Percentiles rank a stretch among this genome's conserved stretches.
phyloP scores from a whole-genome alignment of 1,140 invertebrate species.

The Hycleus cichorii region DNA sequence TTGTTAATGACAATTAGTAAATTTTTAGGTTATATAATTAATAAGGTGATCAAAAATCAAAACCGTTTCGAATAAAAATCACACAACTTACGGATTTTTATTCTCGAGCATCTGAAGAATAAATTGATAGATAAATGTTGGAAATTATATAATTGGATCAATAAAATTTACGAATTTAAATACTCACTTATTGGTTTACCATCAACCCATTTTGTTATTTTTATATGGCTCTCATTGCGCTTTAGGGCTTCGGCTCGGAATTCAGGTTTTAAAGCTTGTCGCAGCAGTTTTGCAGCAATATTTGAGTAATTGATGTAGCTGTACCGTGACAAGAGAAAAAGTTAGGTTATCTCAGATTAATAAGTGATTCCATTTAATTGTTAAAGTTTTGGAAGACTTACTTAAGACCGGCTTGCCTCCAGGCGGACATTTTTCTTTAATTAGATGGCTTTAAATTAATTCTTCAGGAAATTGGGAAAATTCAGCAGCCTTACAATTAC shows the following conservation, averaged over 20 bases:
- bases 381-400: conserved; percentile 40
- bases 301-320: conserved; percentile 92
- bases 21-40: too few relatives aligned
- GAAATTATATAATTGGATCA: too few relatives aligned
- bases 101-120: conserved; percentile 4
- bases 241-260: conserved; percentile 64
- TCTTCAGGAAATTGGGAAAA: too few relatives aligned
- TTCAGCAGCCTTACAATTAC: too few relatives aligned
- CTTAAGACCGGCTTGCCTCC: conserved; percentile 59
- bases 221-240: conserved; percentile 65
- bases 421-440: conserved; percentile 54
- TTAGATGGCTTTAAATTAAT: too few relatives aligned
- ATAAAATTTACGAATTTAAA: background rate
- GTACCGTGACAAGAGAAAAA: conserved; percentile 32
- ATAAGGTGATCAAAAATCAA: too few relatives aligned
- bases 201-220: conserved; percentile 77
- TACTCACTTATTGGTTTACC: conserved; percentile 77
- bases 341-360: background rate
- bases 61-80: background rate
- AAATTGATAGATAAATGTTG: conserved; percentile 5
- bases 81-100: conserved; percentile 9
- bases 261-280: conserved; percentile 69
- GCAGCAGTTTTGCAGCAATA: conserved; percentile 74
- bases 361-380: background rate
- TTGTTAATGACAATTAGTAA: too few relatives aligned